A percentile compares a stretch with the other conserved stretches of the same genome.
Evolutionary conservation across 2,113 vertebrate genomes (phyloP).

Genomic region (Probosciger aterrimus): DNA sequence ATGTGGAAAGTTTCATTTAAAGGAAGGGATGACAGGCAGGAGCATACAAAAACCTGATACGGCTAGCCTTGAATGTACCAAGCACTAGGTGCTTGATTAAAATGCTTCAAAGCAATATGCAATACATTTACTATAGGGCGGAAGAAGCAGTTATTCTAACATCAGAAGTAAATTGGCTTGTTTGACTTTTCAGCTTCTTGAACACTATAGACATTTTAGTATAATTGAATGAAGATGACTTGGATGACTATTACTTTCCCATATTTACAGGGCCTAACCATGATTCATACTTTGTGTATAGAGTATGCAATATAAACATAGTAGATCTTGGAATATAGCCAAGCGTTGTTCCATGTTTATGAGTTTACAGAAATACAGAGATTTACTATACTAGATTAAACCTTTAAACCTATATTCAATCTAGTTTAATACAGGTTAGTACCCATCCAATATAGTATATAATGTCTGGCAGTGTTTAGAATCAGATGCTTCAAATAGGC

Average conservation of each 20-base stretch:
- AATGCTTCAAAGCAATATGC: not conserved
- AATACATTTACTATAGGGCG: not conserved
- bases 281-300: not conserved
- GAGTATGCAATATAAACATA: not conserved
- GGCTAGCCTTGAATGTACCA: not conserved
- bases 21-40: not conserved
- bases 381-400: not conserved
- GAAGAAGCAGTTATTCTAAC: not conserved
- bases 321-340: constrained; percentile 13
- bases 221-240: constrained; percentile 32
- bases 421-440: not conserved
- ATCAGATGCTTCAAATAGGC: not conserved
- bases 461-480: not conserved
- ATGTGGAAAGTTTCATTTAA: not conserved
- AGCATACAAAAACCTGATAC: not conserved
- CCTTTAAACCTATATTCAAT: constrained; percentile 11
- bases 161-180: not conserved
- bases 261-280: constrained; percentile 9
- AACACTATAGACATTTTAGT: constrained; percentile 22
- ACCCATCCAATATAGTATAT: not conserved
- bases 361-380: not conserved
- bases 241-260: constrained; percentile 33
- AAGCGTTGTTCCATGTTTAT: not conserved
- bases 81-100: not conserved
- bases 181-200: constrained; percentile 16